Evolutionary conservation across 1,140 invertebrate genomes (phyloP).

Genomic region (Zaprionus vittiger): DNA sequence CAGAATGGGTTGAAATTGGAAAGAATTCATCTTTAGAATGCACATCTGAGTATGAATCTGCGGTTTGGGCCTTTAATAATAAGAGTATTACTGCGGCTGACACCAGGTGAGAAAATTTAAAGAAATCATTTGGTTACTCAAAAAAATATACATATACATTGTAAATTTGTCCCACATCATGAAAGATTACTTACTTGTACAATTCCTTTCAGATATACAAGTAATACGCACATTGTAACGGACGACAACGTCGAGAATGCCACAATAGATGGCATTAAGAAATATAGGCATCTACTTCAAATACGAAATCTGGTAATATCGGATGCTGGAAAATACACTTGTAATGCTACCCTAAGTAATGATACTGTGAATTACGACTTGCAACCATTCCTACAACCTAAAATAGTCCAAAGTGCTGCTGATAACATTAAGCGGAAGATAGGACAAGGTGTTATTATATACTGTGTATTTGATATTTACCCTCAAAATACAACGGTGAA

Average conservation of each 20-base stretch:
- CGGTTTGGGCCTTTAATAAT: constrained; percentile 84
- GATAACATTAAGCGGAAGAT: constrained; percentile 85
- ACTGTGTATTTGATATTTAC: constrained; percentile 86
- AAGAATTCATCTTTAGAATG: constrained; percentile 85
- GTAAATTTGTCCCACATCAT: background rate
- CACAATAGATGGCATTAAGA: constrained; percentile 46
- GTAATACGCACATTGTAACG: constrained; percentile 25
- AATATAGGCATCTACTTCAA: constrained; percentile 59
- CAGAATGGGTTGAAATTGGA: constrained; percentile 75
- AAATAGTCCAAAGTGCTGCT: constrained; percentile 84
- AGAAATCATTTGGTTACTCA: background rate
- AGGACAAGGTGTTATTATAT: constrained; percentile 85
- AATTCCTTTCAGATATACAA: constrained; percentile 45
- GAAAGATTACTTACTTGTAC: background rate
- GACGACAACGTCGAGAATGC: constrained; percentile 34
- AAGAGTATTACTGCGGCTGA: constrained; percentile 84
- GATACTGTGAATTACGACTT: constrained; percentile 67
- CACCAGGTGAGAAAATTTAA: constrained; percentile 53
- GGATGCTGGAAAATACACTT: constrained; percentile 85
- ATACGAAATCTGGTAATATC: constrained; percentile 82
- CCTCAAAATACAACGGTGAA: constrained; percentile 85
- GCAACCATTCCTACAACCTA: constrained; percentile 85
- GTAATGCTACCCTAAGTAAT: constrained; percentile 77
- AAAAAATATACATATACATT: background rate
- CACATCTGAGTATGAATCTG: constrained; percentile 77